Evolutionary conservation across 2,797 vertebrate species (phyloP), one percentile per base, ranked within the genome.

Genomic region (Oophaga sylvatica): DNA sequence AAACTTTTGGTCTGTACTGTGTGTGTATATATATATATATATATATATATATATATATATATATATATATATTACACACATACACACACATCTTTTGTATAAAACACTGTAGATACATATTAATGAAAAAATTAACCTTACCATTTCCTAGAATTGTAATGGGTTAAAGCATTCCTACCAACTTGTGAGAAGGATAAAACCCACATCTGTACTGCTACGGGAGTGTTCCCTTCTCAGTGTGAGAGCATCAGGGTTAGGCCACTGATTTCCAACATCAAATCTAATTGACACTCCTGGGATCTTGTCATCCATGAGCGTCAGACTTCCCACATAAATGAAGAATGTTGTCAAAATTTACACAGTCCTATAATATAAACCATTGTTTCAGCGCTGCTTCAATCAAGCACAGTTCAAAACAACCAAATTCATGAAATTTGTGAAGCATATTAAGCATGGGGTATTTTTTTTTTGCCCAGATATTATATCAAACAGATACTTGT

Each of bases 251-350:
- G 84, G 88, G 88, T 86, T 89, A 89, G 88, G 85, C 63, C 88
- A 87, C 88, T 89, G 88, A 89, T 89, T 86, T 89, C 84, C 84
- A 87, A 87, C 88, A 89, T 89, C 88, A 89, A 87, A 86, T 89
- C 88, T 89, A 89, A 89, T 89, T 89, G 84, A 86, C 84, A 89
- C 88, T 83, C 88, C 81, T 79, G 88, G 88, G 88, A 89, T 73
- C 88, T 75, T 83, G 88, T 89, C 88, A 89, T 86, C 78, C 73
- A 78, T 65, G 65, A 73, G 76, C 70, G 71, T 89, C 84, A 89
- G 77, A 83, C 57, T 86, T 80, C 75, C 56, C 62, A 76, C 73
- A 86, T 85, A 83, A 89, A 86, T 82, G 84, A 76, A 83, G 88
- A 63, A 81, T 63, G 70, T 53, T 53, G 59, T 86, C 29, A 29